Evolutionary conservation across 2,797 vertebrate species (phyloP).

Genomic region (Sciaenops ocellatus): DNA sequence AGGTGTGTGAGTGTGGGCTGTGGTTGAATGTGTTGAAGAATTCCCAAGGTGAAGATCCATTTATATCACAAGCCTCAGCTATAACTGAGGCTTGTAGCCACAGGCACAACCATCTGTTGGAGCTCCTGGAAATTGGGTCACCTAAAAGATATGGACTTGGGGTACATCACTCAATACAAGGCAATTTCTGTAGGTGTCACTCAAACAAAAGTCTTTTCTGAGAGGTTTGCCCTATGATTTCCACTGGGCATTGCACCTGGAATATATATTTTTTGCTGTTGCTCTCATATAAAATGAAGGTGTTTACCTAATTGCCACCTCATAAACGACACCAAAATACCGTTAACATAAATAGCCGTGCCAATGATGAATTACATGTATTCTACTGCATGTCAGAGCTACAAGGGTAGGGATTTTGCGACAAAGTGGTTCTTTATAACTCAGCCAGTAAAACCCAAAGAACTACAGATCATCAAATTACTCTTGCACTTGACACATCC

Average conservation of each 20-base stretch:
- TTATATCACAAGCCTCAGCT: slow-evolving; percentile 72
- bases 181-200: slow-evolving; percentile 51
- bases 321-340: too few species aligned
- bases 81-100: slow-evolving; percentile 67
- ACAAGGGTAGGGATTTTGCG: background rate
- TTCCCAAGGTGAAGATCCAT: slow-evolving; percentile 76
- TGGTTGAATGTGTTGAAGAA: slow-evolving; percentile 63
- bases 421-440: background rate
- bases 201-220: slow-evolving; percentile 27
- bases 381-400: background rate
- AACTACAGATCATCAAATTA: background rate
- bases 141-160: slow-evolving; percentile 52
- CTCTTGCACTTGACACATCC: background rate
- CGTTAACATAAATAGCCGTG: background rate
- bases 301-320: background rate
- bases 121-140: slow-evolving; percentile 75
- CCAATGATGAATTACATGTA: background rate
- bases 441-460: background rate
- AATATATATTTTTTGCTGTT: background rate
- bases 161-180: slow-evolving; percentile 27
- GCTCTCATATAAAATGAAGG: background rate
- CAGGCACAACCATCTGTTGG: slow-evolving; percentile 78
- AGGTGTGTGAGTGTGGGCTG: slow-evolving; percentile 48
- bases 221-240: background rate
- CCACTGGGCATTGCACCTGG: background rate